Base-by-base conservation (phyloP, 2,888 invertebrate species). In the Acanthosepion lycidas region DNA sequence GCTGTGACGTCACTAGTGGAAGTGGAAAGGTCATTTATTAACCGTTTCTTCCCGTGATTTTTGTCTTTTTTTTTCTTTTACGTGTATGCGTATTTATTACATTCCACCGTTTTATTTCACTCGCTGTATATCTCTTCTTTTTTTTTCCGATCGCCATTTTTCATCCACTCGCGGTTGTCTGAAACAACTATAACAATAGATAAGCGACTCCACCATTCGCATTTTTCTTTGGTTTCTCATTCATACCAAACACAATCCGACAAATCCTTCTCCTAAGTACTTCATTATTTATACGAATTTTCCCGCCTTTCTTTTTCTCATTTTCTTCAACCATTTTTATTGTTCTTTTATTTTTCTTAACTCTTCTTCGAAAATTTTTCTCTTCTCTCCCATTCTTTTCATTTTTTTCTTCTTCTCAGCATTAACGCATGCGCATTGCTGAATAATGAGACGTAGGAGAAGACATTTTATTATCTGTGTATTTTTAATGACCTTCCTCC, bases 151-250 rank as follows among this genome's bases (percentile, higher is more conserved):
- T 33, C 78, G 78, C n/a, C n/a, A 78, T 78, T n/a, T 78, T 78
- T 78, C 33, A 78, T 78, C 33, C n/a, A 12, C 9, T 33, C 78
- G n/a, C 15, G n/a, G 53, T 93, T 4, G 23, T 33, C n/a, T 55
- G 8, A 33, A 8, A 33, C 28, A 53, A 33, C n/a, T 53, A 18
- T 48, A 4, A 93, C 42, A 59, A 93, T 33, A 93, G 59, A 59
- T 93, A 53, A n/a, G 33, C 51, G 23, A 23, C 59, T 8, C 33
- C 12, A n/a, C 78, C 12, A 78, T 78, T 78, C 78, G 15, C 78
- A 78, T 78, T 78, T 78, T 78, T 78, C 78, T n/a, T 78, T 78
- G n/a, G 78, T 78, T 78, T 33, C 78, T 78, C 78, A 78, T 78
- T 78, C 78, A 78, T 9, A n/a, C n/a, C 78, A 15, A 23, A 20